These are phyloP conservation scores for Colletes gigas DNA, from an alignment of 1,140 invertebrate species.

Conservation along the genomic window DNA sequence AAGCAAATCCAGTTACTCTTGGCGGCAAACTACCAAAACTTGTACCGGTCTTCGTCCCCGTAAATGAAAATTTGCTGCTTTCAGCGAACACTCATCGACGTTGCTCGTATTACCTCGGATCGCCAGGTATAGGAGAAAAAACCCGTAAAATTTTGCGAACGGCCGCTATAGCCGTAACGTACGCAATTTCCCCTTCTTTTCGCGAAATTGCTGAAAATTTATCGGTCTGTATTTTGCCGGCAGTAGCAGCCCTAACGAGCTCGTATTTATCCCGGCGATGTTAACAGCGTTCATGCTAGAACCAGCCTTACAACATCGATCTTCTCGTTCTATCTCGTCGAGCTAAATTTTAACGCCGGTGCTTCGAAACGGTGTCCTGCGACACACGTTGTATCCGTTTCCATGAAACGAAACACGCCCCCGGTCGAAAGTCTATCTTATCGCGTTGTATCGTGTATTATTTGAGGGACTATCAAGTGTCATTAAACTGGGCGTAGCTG, in stretches of 20 bases:
- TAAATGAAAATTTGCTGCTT: no score
- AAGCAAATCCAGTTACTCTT: no score
- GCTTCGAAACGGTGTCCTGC: background rate
- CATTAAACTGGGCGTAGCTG: slow-evolving; percentile 5
- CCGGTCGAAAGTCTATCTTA: background rate
- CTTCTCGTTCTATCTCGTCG: background rate
- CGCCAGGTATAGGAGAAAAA: background rate
- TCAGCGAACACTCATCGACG: no score
- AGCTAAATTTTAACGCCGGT: background rate
- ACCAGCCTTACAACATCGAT: background rate
- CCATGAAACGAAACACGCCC: background rate
- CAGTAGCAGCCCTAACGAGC: background rate
- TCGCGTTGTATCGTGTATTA: background rate
- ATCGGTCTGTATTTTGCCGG: background rate
- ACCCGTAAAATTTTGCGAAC: background rate
- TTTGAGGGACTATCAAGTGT: background rate
- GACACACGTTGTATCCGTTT: background rate
- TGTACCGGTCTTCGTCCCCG: no score
- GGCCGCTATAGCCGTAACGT: background rate
- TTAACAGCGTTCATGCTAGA: background rate
- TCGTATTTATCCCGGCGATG: slow-evolving; percentile 6
- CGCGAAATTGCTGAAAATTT: background rate
- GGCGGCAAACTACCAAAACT: no score
- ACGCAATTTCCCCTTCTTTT: background rate
- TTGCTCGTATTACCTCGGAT: no score